Evolutionary conservation across 1,140 invertebrate species (phyloP).

Genomic region (Berghia stephanieae): DNA sequence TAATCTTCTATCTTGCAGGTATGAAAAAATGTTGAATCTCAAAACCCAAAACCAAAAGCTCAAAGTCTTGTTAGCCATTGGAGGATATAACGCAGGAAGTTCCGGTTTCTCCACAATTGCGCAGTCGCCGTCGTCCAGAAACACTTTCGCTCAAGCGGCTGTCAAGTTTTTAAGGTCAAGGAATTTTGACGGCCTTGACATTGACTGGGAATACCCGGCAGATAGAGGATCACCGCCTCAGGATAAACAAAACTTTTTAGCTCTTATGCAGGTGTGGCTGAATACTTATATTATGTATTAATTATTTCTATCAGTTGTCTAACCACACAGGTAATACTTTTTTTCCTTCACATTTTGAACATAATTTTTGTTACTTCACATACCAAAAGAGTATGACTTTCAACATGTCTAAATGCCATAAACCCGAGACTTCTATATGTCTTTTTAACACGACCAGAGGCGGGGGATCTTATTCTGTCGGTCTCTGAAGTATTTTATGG

Average conservation of each 20-base stretch:
- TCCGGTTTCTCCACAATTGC: slow-evolving; percentile 29
- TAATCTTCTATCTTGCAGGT: too few relatives aligned
- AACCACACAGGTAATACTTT: slow-evolving; percentile 77
- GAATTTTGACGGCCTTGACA: slow-evolving; percentile 92
- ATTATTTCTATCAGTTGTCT: slow-evolving; percentile 77
- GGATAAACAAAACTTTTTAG: too few relatives aligned
- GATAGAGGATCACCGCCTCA: too few relatives aligned
- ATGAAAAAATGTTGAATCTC: slow-evolving; percentile 88
- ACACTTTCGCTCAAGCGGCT: slow-evolving; percentile 61
- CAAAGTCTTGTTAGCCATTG: slow-evolving; percentile 90
- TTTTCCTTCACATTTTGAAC: slow-evolving; percentile 83
- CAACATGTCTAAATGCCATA: too few relatives aligned
- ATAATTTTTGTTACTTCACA: too few relatives aligned
- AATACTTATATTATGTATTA: slow-evolving; percentile 90
- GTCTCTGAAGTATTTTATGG: too few relatives aligned
- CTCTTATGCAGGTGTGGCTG: slow-evolving; percentile 87
- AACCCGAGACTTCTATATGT: too few relatives aligned
- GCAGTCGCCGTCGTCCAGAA: slow-evolving; percentile 31
- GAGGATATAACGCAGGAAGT: slow-evolving; percentile 87
- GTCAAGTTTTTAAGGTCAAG: slow-evolving; percentile 89
- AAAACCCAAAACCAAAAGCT: slow-evolving; percentile 93
- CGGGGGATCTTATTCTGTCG: too few relatives aligned
- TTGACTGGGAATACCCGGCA: slow-evolving; percentile 96
- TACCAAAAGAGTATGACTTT: too few relatives aligned
- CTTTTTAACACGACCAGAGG: too few relatives aligned